phyloP scores from a whole-genome alignment of 2,797 vertebrate genomes.

The Alouatta caraya region DNA sequence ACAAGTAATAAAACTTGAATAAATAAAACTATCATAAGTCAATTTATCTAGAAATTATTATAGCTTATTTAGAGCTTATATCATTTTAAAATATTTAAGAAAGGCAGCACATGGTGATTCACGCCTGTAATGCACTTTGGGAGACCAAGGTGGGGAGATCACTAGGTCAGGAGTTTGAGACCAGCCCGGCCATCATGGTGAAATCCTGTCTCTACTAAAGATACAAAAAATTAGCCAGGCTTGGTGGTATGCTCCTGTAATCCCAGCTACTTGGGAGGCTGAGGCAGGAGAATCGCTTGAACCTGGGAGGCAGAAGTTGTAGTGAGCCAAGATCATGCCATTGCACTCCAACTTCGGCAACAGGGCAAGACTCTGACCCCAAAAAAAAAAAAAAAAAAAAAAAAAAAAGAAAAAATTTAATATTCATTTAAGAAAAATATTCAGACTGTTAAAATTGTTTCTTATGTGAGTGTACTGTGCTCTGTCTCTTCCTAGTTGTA shows the following conservation, averaged over 20 bases:
- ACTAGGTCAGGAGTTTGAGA: not conserved
- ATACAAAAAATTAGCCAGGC: not conserved
- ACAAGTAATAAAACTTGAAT: not conserved
- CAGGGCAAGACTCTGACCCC: not conserved
- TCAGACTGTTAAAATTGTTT: not conserved
- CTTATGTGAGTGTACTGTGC: not conserved
- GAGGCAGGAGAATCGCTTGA: not conserved
- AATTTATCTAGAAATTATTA: not conserved
- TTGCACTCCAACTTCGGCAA: not conserved
- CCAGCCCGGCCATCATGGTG: not conserved
- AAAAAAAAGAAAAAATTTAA: not conserved
- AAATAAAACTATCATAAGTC: not conserved
- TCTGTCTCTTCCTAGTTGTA: not conserved
- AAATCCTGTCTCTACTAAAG: not conserved
- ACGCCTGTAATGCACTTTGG: not conserved
- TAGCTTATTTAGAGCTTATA: not conserved
- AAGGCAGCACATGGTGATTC: fast-evolving
- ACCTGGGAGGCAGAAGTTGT: not conserved
- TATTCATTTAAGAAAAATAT: not conserved
- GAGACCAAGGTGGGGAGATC: not conserved
- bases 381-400: no score
- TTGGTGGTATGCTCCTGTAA: not conserved
- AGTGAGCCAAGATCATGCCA: not conserved
- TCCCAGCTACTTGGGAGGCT: not conserved
- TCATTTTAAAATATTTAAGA: not conserved